These are phyloP conservation scores for Hepsetus odoe DNA, from an alignment of 2,113 vertebrate species.

Conservation along the genomic window DNA sequence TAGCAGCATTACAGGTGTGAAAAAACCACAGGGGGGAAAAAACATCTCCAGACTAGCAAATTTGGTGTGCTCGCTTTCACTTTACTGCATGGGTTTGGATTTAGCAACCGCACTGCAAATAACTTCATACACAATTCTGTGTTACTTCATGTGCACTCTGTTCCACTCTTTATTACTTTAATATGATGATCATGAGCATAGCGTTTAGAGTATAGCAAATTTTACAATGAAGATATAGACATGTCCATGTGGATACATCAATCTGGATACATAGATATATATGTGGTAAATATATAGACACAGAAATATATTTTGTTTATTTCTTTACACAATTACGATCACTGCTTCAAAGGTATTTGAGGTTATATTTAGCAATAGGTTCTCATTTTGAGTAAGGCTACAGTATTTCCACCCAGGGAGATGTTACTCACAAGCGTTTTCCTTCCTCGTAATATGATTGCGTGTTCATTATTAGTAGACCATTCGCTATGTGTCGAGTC, in stretches of 20 bases:
- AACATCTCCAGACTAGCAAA: slow-evolving; percentile 65
- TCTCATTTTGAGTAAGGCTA: slow-evolving; percentile 41
- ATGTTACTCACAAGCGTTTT: background rate
- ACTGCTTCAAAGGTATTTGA: slow-evolving; percentile 24
- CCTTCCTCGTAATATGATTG: background rate
- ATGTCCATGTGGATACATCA: too few species aligned
- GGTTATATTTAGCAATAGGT: slow-evolving; percentile 39
- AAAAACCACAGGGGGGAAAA: slow-evolving; percentile 78
- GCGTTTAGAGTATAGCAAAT: background rate
- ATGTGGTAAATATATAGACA: too few species aligned
- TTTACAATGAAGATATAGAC: too few species aligned
- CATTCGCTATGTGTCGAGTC: slow-evolving; percentile 7
- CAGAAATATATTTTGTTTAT: background rate
- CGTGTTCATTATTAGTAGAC: background rate
- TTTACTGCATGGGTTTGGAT: slow-evolving; percentile 57
- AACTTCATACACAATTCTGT: background rate
- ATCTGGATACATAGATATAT: too few species aligned
- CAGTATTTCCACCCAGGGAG: slow-evolving; percentile 35
- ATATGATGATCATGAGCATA: too few species aligned
- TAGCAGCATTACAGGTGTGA: slow-evolving; percentile 77
- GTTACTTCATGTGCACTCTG: background rate
- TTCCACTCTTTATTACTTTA: background rate
- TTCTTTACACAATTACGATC: background rate
- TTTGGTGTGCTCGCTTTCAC: slow-evolving; percentile 61
- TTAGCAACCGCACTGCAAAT: slow-evolving; percentile 31